Conservation (phyloP, 2,113 vertebrate species). For the Poeciliopsis retropinna region DNA sequence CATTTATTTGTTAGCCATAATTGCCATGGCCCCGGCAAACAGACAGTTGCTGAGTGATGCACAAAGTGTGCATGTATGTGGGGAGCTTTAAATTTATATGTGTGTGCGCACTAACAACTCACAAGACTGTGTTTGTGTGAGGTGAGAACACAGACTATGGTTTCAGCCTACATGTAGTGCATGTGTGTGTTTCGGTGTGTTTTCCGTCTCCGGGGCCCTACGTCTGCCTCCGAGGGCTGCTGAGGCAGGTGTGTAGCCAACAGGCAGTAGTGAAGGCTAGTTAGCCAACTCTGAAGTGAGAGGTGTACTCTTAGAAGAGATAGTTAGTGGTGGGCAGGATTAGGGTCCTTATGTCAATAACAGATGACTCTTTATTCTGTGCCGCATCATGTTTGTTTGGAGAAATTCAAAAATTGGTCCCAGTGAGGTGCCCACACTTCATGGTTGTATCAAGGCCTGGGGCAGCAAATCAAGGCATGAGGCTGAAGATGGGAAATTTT, state of each 20-base stretch:
- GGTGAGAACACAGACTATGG: constrained; percentile 2
- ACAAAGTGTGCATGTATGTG: constrained; percentile 7
- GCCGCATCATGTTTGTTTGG: constrained; percentile 47
- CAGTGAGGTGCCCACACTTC: constrained; percentile 60
- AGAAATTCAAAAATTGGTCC: constrained; percentile 74
- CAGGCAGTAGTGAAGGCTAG: constrained; percentile 73
- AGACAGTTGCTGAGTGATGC: constrained; percentile 57
- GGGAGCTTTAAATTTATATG: background rate
- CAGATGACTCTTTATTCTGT: constrained; percentile 61
- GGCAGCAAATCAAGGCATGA: constrained; percentile 50
- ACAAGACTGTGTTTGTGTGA: constrained; percentile 19
- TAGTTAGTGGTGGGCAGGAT: constrained; percentile 69
- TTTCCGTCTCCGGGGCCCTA: constrained; percentile 64
- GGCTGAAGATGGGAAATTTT: constrained; percentile 40
- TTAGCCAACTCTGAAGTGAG: constrained; percentile 73
- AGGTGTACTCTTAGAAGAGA: constrained; percentile 65
- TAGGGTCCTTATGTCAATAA: constrained; percentile 66
- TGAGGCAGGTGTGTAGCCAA: constrained; percentile 81
- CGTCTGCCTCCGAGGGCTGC: constrained; percentile 71
- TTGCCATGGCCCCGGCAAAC: constrained; percentile 69
- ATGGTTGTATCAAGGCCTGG: constrained; percentile 48
- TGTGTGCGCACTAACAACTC: background rate
- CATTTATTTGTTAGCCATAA: constrained; percentile 70
- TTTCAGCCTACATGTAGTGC: constrained; percentile 19
- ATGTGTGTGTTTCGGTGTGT: constrained; percentile 19